Percentiles rank a stretch among this genome's conserved stretches.
Evolutionary conservation across 1,140 invertebrate species (phyloP).

Genomic region (Musca vetustissima): DNA sequence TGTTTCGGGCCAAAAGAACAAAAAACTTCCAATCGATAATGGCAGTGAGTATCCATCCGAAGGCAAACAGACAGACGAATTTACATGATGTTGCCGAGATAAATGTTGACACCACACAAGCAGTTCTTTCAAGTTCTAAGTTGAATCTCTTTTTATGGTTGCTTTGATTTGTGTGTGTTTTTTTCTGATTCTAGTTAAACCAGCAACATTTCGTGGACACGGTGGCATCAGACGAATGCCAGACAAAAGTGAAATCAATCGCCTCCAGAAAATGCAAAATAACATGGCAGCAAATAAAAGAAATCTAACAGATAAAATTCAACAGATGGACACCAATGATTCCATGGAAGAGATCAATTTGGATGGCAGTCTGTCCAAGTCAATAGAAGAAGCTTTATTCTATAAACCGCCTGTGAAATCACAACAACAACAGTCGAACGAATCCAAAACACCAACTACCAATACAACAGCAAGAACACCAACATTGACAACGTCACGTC

Average conservation of each 20-base stretch:
- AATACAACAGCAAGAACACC: slow-evolving; percentile 18
- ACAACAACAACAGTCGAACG: neutral
- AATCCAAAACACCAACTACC: neutral
- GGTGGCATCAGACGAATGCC: slow-evolving; percentile 48
- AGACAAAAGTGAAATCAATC: slow-evolving; percentile 34
- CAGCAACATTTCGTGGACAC: slow-evolving; percentile 43
- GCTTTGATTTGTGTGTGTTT: too few relatives aligned
- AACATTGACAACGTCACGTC: neutral
- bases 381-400: slow-evolving; percentile 46
- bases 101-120: slow-evolving; percentile 6
- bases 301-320: slow-evolving; percentile 30
- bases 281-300: neutral
- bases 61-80: neutral
- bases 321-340: slow-evolving; percentile 26
- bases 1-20: slow-evolving; percentile 38
- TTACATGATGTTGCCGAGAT: slow-evolving; percentile 8
- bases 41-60: slow-evolving; percentile 33
- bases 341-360: slow-evolving; percentile 36
- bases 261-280: slow-evolving; percentile 4
- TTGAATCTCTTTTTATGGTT: slow-evolving; percentile 11
- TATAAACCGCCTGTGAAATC: slow-evolving; percentile 30
- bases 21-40: slow-evolving; percentile 30
- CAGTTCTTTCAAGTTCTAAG: neutral
- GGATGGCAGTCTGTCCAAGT: slow-evolving; percentile 42
- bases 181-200: slow-evolving; percentile 32